phyloP scores from a whole-genome alignment of 2,797 vertebrate genomes.

The Scarus forsteni region DNA sequence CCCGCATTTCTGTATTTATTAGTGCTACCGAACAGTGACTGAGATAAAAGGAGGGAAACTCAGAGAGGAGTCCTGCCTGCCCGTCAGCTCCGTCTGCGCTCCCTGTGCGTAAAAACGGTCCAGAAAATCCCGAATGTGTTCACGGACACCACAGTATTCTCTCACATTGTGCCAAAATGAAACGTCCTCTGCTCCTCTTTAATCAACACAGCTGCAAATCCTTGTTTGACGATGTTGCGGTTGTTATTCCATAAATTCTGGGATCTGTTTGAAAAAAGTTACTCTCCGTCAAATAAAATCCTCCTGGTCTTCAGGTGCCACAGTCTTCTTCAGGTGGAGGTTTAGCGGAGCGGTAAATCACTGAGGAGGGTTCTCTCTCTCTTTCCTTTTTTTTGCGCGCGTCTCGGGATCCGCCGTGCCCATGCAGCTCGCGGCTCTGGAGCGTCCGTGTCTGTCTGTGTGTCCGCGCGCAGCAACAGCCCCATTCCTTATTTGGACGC shows the following conservation, averaged over 20 bases:
- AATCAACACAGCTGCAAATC: constrained; percentile 6
- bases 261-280: constrained; percentile 55
- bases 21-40: background rate
- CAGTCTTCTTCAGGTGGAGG: constrained; percentile 28
- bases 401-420: constrained; percentile 60
- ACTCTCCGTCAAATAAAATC: constrained; percentile 25
- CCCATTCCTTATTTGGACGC: constrained; percentile 91
- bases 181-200: constrained; percentile 30
- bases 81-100: constrained; percentile 59
- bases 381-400: constrained; percentile 43
- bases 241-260: constrained; percentile 52
- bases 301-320: background rate
- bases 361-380: constrained; percentile 23
- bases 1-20: constrained; percentile 29
- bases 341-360: constrained; percentile 49
- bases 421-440: constrained; percentile 64
- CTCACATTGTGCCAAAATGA: constrained; percentile 47
- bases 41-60: constrained; percentile 20
- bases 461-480: constrained; percentile 76
- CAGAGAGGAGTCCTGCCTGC: constrained; percentile 37
- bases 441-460: constrained; percentile 71
- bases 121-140: constrained; percentile 48
- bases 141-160: constrained; percentile 5
- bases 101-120: constrained; percentile 47
- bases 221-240: constrained; percentile 6